Evolutionary conservation across 1,140 invertebrate species (phyloP), one percentile per base, ranked within the genome.

Genomic region (Paralvinella palmiformis): DNA sequence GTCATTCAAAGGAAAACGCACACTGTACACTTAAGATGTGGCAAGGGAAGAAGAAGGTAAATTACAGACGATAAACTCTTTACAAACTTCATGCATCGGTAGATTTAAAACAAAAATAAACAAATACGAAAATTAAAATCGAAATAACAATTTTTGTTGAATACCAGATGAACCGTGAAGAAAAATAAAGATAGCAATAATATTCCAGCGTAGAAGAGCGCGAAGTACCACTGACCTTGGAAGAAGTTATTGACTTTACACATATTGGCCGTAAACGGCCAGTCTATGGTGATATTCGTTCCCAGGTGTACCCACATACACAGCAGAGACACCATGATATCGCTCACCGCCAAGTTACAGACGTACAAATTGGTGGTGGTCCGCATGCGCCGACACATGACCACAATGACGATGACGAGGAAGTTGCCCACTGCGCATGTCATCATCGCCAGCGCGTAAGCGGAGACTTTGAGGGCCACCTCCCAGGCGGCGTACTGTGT

Each of bases 341-440:
- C 95, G 0, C 92, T 94, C 41, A 97, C 83, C 1, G 94, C 93
- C 71, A 98, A 83, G 75, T 88, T 91, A 75, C 93, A 92, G 35
- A 96, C 84, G 74, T 96, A 95, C 72, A 91, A 93, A 75, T 96
- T 96, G 55, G 85, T 86, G 6, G 82, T 81, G 2, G 82, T 84
- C 64, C 83, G 78, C 83, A 85, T 84, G 35, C 69, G 69, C 61
- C 69, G 70, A 6, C 69, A 71, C 24, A 66, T 59, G 15, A 64
- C 48, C 10, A 79, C 73, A 20, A 75, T 73, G 35, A 65, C 52
- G 31, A 77, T 73, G 32, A 76, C 66, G 6, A 75, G 64, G 27
- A 72, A 48, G 59, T 77, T 77, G 4, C 75, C 72, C 15, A 76
- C 15, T 20, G 74, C 64, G 3, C 74, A 74, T 3, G 76, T 56